These are phyloP conservation scores for Pelobates cultripes DNA, from an alignment of 2,797 vertebrate species.

Conservation along the genomic window DNA sequence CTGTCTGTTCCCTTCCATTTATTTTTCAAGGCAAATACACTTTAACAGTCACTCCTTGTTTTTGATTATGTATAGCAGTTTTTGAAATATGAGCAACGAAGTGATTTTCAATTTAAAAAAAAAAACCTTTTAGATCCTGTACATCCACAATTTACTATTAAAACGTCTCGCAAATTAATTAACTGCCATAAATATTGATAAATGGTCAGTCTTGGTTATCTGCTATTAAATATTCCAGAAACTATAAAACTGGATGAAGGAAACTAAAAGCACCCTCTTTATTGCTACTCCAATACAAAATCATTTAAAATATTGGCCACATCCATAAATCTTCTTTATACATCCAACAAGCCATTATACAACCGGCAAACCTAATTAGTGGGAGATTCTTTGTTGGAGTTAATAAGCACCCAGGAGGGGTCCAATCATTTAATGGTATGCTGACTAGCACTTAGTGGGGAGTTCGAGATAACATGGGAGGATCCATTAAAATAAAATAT, in stretches of 20 bases:
- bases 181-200: neutral
- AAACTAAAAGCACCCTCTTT: neutral
- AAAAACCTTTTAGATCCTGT: neutral
- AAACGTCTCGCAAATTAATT: neutral
- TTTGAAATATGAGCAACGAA: neutral
- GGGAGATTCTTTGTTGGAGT: neutral
- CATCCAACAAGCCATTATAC: constrained; percentile 10
- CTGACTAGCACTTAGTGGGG: neutral
- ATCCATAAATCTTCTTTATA: constrained; percentile 20
- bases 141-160: constrained; percentile 4
- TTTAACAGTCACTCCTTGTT: no score
- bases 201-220: neutral
- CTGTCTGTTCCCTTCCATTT: no score
- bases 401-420: neutral
- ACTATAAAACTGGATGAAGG: constrained; percentile 3
- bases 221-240: neutral
- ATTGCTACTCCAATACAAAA: constrained; percentile 31
- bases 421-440: neutral
- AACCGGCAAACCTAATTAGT: constrained; percentile 1
- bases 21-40: no score
- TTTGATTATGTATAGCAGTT: neutral
- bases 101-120: neutral
- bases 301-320: constrained; percentile 18
- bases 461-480: neutral
- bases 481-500: no score